Evolutionary conservation across 2,797 vertebrate genomes (phyloP).

Genomic region (Silurus aristotelis): DNA sequence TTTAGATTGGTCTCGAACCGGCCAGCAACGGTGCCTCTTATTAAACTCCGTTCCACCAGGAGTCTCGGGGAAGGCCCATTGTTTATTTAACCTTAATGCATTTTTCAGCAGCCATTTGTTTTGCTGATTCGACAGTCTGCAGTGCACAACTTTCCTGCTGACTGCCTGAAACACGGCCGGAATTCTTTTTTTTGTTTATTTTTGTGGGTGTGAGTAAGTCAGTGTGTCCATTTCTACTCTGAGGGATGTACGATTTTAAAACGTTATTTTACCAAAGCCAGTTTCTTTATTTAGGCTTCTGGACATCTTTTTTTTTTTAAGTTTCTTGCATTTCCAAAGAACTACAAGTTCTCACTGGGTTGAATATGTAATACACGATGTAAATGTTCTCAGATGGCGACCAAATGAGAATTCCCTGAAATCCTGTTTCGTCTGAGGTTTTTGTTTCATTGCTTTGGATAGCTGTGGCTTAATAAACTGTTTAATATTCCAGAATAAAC

Average conservation of each 20-base stretch:
- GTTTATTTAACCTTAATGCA: slow-evolving; percentile 37
- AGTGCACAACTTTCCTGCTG: slow-evolving; percentile 22
- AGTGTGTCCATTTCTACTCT: not conserved
- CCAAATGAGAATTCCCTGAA: slow-evolving; percentile 5
- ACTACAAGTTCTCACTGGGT: not conserved
- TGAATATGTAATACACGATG: not conserved
- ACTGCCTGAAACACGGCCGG: slow-evolving; percentile 13
- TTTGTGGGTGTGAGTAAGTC: too few relatives aligned
- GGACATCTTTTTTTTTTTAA: not conserved
- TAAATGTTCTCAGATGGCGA: not conserved
- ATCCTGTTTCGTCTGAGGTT: not conserved
- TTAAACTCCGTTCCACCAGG: slow-evolving; percentile 23
- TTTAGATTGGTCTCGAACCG: slow-evolving; percentile 7
- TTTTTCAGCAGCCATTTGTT: slow-evolving; percentile 29
- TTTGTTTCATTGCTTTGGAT: slow-evolving; percentile 19
- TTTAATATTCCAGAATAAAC: slow-evolving; percentile 9
- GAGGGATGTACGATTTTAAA: not conserved
- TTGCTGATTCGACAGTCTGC: slow-evolving; percentile 17
- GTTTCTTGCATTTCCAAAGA: not conserved
- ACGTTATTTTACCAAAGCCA: not conserved
- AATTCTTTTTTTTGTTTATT: not conserved
- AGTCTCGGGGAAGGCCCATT: slow-evolving; percentile 5
- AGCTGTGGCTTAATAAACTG: not conserved
- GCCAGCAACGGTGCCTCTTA: slow-evolving; percentile 18
- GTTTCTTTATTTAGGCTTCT: too few relatives aligned